A percentile compares a stretch with the other conserved stretches of the same genome.
Conservation (phyloP, 2,113 vertebrate genomes). For the Limnothrissa miodon region DNA sequence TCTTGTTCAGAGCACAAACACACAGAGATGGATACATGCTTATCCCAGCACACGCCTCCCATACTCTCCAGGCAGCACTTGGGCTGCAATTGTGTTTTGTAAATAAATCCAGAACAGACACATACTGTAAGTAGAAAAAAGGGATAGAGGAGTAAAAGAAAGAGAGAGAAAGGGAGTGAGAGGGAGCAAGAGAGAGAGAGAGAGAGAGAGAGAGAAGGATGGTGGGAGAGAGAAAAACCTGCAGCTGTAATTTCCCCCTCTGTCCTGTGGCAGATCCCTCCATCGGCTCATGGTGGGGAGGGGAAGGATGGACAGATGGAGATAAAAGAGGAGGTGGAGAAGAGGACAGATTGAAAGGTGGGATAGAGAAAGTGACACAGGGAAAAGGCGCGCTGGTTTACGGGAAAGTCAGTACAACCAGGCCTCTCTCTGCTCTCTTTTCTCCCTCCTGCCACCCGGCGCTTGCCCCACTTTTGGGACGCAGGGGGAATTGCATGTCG, state of each 20-base stretch:
- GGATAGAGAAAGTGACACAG: not conserved
- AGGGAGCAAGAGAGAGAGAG: not conserved
- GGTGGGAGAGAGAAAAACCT: not conserved
- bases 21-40: not conserved
- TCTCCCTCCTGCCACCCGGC: not conserved
- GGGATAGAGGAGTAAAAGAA: not conserved
- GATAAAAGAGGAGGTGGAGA: not conserved
- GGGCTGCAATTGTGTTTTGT: not conserved
- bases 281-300: not conserved
- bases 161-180: not conserved
- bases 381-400: not conserved
- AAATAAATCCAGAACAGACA: not conserved
- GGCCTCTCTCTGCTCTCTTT: not conserved
- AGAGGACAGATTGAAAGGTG: not conserved
- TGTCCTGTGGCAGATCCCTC: not conserved
- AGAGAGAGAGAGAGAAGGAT: not conserved
- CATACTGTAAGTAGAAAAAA: not conserved
- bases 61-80: not conserved
- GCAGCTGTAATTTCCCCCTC: not conserved
- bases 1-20: not conserved
- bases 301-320: conserved; percentile 19
- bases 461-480: conserved; percentile 3
- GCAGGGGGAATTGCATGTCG: not conserved
- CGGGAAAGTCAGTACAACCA: not conserved
- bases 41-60: not conserved